Conservation (phyloP, 2,797 vertebrate species). For the Melanotaenia boesemani region DNA sequence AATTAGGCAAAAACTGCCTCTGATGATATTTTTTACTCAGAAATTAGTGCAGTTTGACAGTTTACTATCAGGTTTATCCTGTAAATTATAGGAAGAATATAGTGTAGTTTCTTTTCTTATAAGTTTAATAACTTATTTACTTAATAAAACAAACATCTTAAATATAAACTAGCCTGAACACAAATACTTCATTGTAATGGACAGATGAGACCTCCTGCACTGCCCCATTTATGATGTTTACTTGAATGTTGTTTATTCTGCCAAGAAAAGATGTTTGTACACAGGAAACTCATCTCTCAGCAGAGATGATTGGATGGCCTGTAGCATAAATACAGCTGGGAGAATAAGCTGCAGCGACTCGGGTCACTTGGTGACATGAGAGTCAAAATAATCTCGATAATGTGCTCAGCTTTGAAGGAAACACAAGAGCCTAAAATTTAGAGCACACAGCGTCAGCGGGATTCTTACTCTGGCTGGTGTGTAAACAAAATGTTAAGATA, state of each 20-base stretch:
- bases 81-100: not conserved
- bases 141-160: slow-evolving; percentile 39
- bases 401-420: not conserved
- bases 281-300: slow-evolving; percentile 64
- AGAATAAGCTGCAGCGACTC: slow-evolving; percentile 39
- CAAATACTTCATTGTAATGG: slow-evolving; percentile 47
- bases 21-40: too few relatives aligned
- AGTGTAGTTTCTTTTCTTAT: slow-evolving; percentile 7
- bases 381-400: slow-evolving; percentile 41
- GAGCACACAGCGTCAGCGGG: not conserved
- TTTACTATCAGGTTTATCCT: not conserved
- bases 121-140: slow-evolving; percentile 36
- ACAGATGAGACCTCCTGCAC: slow-evolving; percentile 20
- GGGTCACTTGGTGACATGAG: slow-evolving; percentile 62
- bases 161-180: slow-evolving; percentile 35
- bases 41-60: not conserved
- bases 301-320: slow-evolving; percentile 45
- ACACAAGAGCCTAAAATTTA: not conserved
- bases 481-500: slow-evolving; percentile 1
- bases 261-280: slow-evolving; percentile 45
- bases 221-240: slow-evolving; percentile 54
- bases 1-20: too few relatives aligned
- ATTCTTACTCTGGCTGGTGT: not conserved
- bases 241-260: slow-evolving; percentile 58
- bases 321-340: slow-evolving; percentile 77